Base-by-base conservation (phyloP, 2,797 vertebrate genomes). In the Cossypha niveicapilla region DNA sequence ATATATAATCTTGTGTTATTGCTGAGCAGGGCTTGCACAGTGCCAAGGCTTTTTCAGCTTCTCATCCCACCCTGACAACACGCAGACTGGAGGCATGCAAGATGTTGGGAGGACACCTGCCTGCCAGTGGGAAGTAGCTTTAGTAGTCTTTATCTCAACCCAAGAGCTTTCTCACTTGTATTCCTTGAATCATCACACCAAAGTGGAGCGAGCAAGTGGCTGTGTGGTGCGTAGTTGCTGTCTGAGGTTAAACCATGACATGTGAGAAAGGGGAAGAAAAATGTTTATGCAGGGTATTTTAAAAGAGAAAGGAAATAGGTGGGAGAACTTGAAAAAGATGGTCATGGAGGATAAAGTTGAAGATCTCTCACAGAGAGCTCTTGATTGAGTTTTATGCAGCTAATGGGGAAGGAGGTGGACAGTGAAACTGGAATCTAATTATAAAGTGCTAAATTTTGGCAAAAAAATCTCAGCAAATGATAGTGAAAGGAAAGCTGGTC, bases 151-250 rank as follows among this genome's bases (percentile, higher is more conserved):
- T 39, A 70, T 39, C n/a, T 70, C 19, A 30, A 15, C 11, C 23
- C 24, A 37, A 7, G 5, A 34, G 32, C 70, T 54, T 61, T 68
- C 37, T 44, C 11, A 32, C 28, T 76, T 50, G 44, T 18, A 25
- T 23, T 63, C 24, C 44, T 56, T 56, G 32, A 51, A 19, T 21
- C 44, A 51, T 45, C 28, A 21, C 32, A 23, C n/a, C 28, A n/a
- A 32, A n/a, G 18, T 35, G 24, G 24, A 51, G 18, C 23, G 19
- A 88, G n/a, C 0, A 0, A 75, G 12, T 63, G 14, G 37, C 63
- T 63, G 42, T 0, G 0, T 0, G 0, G 23, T 17, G 13, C 0
- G 0, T 17, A n/a, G 27, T 5, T 13, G 39, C 57, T 63, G 24
- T 37, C 48, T 47, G 28, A 32, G 28, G 24, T 58, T 89, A 57